Conservation (phyloP, 2,113 vertebrate species). For the Myrmecophaga tridactyla region DNA sequence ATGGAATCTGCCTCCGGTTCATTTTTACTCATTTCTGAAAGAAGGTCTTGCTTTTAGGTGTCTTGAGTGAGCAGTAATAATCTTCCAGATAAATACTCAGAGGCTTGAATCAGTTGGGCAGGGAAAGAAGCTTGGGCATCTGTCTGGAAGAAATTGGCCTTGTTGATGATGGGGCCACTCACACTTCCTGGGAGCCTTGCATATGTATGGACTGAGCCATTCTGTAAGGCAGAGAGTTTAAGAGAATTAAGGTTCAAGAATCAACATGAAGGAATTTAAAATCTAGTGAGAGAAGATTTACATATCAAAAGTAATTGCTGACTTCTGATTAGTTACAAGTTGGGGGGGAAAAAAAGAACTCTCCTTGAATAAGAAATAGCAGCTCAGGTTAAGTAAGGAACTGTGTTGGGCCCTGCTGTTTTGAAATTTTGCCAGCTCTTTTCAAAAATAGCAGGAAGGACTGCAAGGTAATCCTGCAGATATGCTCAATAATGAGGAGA, state of each 20-base stretch:
- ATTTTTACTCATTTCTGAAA: not conserved
- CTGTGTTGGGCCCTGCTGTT: fast-evolving
- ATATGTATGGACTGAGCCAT: not conserved
- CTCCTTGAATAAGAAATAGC: not conserved
- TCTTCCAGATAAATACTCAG: not conserved
- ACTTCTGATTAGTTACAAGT: not conserved
- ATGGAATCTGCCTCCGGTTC: slow-evolving; percentile 25
- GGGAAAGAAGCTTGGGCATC: not conserved
- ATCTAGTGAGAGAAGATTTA: not conserved
- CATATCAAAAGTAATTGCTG: not conserved
- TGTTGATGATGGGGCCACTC: not conserved
- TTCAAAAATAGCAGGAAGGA: not conserved
- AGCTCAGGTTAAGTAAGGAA: not conserved
- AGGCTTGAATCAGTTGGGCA: not conserved
- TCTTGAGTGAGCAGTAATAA: not conserved
- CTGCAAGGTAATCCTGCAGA: not conserved
- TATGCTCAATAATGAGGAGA: not conserved
- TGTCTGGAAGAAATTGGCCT: not conserved
- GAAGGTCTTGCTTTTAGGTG: not conserved
- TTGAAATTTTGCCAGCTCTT: not conserved
- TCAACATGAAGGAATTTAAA: not conserved
- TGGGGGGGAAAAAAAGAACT: not conserved
- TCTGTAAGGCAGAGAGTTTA: not conserved
- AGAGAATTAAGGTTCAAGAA: not conserved
- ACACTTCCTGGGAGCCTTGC: not conserved